A percentile compares a stretch with the other conserved stretches of the same genome.
Conservation (phyloP, 2,113 vertebrate species). For the Probosciger aterrimus region DNA sequence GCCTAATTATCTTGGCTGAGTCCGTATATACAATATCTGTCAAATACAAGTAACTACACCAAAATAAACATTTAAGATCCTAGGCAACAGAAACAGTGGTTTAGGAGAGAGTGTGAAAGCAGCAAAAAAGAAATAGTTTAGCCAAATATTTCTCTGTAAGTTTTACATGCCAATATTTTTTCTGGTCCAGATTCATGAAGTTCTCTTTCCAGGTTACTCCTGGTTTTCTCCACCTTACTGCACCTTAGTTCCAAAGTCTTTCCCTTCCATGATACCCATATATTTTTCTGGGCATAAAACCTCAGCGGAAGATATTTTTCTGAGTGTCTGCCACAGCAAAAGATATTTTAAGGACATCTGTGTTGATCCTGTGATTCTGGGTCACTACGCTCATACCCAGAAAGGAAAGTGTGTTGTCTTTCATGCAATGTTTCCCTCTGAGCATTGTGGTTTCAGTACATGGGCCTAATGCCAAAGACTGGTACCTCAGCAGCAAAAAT, state of each 20-base stretch:
- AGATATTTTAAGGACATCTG: conserved; percentile 49
- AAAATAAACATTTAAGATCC: neutral
- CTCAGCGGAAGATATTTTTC: neutral
- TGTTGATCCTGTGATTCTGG: conserved; percentile 31
- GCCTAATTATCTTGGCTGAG: neutral
- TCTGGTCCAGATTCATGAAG: neutral
- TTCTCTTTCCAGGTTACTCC: neutral
- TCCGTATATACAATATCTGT: neutral
- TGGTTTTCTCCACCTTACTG: neutral
- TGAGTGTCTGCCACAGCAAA: neutral
- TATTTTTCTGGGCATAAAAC: neutral
- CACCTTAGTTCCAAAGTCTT: neutral
- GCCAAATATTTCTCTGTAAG: neutral
- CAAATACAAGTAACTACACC: neutral
- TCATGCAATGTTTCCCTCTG: conserved; percentile 11
- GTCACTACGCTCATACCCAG: neutral
- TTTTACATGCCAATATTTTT: neutral
- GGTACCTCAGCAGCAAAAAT: neutral
- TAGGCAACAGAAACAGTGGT: neutral
- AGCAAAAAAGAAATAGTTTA: neutral
- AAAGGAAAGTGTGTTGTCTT: conserved; percentile 28
- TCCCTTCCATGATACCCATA: rapidly evolving
- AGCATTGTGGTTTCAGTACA: conserved; percentile 21
- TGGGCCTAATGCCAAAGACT: neutral
- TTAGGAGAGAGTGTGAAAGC: neutral